Base-by-base conservation (phyloP, 2,888 invertebrate genomes). In the Eristalis pertinax region DNA sequence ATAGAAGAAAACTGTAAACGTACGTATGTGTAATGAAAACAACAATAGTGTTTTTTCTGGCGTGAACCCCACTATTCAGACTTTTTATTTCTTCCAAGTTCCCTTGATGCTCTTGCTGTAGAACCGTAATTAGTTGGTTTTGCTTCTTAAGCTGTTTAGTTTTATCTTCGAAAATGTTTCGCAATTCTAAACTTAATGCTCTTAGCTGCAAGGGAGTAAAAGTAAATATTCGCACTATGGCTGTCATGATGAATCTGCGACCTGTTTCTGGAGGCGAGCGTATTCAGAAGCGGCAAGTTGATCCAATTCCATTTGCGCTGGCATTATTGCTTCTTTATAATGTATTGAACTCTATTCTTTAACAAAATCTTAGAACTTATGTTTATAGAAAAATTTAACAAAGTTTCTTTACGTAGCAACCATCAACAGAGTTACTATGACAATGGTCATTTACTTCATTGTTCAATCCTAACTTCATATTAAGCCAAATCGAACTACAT, bases 281-380 rank as follows among this genome's bases (percentile, higher is more conserved):
- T 97, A 94, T 91, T 98, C 93, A 81, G 96, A 95, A 91, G 96
- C 96, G 2, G 97, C 97, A 91, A 97, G 95, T 91, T 96, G 95
- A 90, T 97, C 96, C 93, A 97, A 94, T 92, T 97, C 97, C 91
- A 94, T 93, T 90, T 96, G 96, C 90, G 96, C 95, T 78, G 91
- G 89, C 92, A 92, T 93, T 32, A 22, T 70, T 38, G 11, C 13
- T 38, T 38, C 38, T 38, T 13, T 3, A 35, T 8, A 38, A 11
- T 3, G 13, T 38, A 38, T 64, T 64, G 3, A 56, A 38, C 13
- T 2, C 24, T 75, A 15, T 64, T 26, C 13, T 11, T 26, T 22
- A 60, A 19, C 10, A 10, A 38, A 60, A 43, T 22, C 0, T 11
- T 26, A n/a, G 11, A 10, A 13, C 8, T 64, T 11, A 1, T 50